Conservation (phyloP, 2,113 vertebrate genomes). For the Cariama cristata region DNA sequence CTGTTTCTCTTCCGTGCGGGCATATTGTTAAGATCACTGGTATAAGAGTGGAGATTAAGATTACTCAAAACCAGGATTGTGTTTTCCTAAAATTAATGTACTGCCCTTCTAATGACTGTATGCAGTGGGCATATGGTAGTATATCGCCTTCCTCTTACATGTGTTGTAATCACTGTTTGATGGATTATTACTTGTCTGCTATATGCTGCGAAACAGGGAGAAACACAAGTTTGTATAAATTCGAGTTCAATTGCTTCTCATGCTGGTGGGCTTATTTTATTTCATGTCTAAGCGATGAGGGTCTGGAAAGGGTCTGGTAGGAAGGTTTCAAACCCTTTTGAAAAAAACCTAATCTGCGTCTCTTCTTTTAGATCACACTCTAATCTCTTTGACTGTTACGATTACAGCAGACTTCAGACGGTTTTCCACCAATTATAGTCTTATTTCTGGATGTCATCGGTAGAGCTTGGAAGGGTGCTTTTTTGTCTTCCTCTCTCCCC, state of each 20-base stretch:
- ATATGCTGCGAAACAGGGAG: neutral
- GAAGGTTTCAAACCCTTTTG: neutral
- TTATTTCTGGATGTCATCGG: conserved; percentile 62
- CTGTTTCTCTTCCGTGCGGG: neutral
- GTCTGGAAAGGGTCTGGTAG: neutral
- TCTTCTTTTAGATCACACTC: neutral
- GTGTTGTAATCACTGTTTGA: neutral
- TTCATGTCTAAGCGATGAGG: neutral
- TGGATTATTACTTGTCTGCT: neutral
- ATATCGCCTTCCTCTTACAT: neutral
- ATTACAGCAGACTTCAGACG: conserved; percentile 63
- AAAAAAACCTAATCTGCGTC: neutral
- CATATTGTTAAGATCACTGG: neutral
- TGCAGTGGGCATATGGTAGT: neutral
- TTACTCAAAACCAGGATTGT: neutral
- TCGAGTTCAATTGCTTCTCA: neutral
- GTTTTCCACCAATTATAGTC: conserved; percentile 63
- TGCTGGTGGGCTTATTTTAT: neutral
- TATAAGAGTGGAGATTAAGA: neutral
- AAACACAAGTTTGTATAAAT: neutral
- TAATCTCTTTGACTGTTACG: conserved; percentile 52
- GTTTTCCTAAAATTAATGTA: neutral
- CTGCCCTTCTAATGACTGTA: neutral
- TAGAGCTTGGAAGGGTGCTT: conserved; percentile 35
- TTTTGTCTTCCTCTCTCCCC: conserved; percentile 27